Evolutionary conservation across 2,888 invertebrate genomes (phyloP).

Genomic region (Pilophorus perplexus): DNA sequence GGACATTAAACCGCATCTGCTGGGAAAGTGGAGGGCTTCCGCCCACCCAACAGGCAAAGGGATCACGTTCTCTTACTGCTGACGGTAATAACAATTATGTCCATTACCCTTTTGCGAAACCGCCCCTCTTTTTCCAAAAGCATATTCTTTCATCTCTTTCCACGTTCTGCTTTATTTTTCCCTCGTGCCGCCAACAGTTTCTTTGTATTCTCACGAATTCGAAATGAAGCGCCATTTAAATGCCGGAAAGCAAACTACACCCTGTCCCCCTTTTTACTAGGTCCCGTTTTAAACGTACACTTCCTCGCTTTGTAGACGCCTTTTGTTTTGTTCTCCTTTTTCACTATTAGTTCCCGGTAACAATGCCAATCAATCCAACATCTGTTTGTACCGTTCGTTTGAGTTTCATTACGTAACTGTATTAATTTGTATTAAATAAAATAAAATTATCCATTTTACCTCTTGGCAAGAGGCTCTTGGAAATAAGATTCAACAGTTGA

Average conservation of each 20-base stretch:
- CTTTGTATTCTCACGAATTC: constrained; percentile 32
- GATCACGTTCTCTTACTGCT: constrained; percentile 35
- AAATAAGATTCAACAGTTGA: too few relatives aligned
- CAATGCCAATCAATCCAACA: too few relatives aligned
- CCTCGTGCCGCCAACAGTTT: not conserved
- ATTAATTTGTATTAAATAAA: too few relatives aligned
- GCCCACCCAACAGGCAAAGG: too few relatives aligned
- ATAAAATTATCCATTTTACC: too few relatives aligned
- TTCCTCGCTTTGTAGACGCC: too few relatives aligned
- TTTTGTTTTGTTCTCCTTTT: too few relatives aligned
- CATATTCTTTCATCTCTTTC: constrained; percentile 17
- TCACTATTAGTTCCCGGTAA: too few relatives aligned
- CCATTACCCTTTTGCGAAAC: constrained; percentile 25
- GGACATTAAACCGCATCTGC: constrained; percentile 39
- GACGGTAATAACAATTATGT: constrained; percentile 39
- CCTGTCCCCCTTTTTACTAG: not conserved
- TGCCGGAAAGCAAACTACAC: constrained; percentile 19
- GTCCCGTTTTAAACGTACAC: too few relatives aligned
- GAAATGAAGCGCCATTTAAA: constrained; percentile 26
- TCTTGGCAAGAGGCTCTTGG: too few relatives aligned
- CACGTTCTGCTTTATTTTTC: not conserved
- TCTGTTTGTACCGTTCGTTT: too few relatives aligned
- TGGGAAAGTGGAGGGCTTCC: not conserved
- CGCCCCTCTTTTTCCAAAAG: constrained; percentile 1
- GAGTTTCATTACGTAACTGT: too few relatives aligned